A percentile compares a stretch with the other conserved stretches of the same genome.
These are phyloP conservation scores for Drepanosiphum platanoidis DNA, from an alignment of 2,888 invertebrate species.

Conservation along the genomic window DNA sequence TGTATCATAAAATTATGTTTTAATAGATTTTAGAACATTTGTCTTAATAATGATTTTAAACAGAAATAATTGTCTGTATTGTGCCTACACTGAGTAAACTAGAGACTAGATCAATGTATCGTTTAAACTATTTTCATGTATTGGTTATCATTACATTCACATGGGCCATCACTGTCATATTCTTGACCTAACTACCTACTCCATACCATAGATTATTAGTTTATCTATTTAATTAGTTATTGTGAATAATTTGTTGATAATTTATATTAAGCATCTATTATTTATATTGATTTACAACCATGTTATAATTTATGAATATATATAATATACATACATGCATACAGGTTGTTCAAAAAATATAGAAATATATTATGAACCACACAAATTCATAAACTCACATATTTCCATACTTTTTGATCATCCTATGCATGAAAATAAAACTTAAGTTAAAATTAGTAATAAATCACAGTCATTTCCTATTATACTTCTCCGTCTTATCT, in stretches of 20 bases:
- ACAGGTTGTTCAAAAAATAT: too few species aligned
- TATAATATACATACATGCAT: too few species aligned
- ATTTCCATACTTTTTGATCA: too few species aligned
- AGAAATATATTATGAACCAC: too few species aligned
- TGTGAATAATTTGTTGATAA: conserved; percentile 40
- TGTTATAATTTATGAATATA: neutral
- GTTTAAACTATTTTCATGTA: conserved; percentile 1
- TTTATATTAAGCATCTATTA: conserved; percentile 19
- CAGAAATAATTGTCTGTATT: neutral
- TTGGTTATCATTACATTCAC: conserved; percentile 1
- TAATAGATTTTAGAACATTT: neutral
- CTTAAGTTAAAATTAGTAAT: too few species aligned
- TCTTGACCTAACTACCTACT: neutral
- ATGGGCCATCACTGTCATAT: neutral
- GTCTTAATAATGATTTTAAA: neutral
- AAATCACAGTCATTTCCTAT: too few species aligned
- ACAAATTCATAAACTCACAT: too few species aligned
- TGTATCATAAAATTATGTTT: conserved; percentile 8
- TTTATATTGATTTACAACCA: neutral
- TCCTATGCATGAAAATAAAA: too few species aligned
- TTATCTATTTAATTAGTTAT: conserved; percentile 1
- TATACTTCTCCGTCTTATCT: conserved; percentile 24
- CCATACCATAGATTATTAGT: conserved; percentile 18
- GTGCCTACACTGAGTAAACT: conserved; percentile 15
- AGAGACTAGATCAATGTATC: conserved; percentile 27